Conservation (phyloP, 2,888 invertebrate genomes). For the Serrognathus titanus region DNA sequence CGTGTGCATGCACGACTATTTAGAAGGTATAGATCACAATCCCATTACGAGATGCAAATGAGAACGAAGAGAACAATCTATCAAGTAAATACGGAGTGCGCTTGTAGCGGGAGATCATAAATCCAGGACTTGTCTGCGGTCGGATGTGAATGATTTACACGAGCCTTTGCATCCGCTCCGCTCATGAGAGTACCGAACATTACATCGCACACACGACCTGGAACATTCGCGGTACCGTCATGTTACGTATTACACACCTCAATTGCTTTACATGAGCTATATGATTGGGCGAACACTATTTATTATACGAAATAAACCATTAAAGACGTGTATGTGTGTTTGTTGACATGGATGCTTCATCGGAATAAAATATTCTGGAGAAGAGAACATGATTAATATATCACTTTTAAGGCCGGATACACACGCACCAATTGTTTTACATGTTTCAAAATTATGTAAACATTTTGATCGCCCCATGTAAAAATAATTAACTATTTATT, state of each 20-base stretch:
- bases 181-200: constrained; percentile 9
- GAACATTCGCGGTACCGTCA: constrained; percentile 10
- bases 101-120: constrained; percentile 33
- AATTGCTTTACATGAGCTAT: constrained; percentile 10
- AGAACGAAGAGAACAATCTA: constrained; percentile 20
- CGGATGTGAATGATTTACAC: constrained; percentile 43
- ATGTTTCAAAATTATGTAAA: no score
- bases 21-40: background rate
- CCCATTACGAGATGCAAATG: constrained; percentile 27
- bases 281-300: background rate
- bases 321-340: no score
- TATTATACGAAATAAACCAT: no score
- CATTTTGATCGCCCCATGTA: no score
- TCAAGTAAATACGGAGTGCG: constrained; percentile 21
- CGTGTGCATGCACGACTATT: no score
- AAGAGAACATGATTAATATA: no score
- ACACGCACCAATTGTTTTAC: no score
- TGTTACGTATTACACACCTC: constrained; percentile 14
- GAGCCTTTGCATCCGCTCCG: constrained; percentile 35
- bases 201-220: constrained; percentile 1
- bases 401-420: no score
- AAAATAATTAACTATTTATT: no score
- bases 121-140: constrained; percentile 37
- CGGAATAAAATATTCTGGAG: no score
- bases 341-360: no score